A percentile compares a stretch with the other conserved stretches of the same genome.
Evolutionary conservation across 2,888 invertebrate genomes (phyloP).

Genomic region (Chelonus formosanus): DNA sequence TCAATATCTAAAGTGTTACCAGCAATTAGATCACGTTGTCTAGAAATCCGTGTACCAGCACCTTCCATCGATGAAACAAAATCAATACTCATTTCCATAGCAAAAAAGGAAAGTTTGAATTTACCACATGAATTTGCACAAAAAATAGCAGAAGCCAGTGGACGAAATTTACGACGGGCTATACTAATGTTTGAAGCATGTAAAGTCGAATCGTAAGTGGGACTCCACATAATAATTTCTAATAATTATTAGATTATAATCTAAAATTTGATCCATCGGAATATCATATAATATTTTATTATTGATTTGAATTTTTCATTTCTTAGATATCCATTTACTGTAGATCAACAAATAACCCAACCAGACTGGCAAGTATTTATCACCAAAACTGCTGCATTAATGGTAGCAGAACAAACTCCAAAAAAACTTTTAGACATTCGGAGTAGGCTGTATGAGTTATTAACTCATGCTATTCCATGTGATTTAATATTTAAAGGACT

Average conservation of each 20-base stretch:
- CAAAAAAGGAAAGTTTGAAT: constrained; percentile 82
- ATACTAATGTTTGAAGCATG: constrained; percentile 93
- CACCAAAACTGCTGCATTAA: constrained; percentile 84
- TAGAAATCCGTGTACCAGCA: constrained; percentile 90
- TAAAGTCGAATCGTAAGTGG: constrained; percentile 80
- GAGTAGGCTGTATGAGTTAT: constrained; percentile 88
- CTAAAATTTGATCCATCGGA: too few relatives aligned
- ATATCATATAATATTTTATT: background rate
- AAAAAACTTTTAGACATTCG: constrained; percentile 85
- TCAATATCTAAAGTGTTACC: constrained; percentile 95
- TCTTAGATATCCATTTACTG: constrained; percentile 78
- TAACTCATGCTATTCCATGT: constrained; percentile 92
- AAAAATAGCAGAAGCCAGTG: constrained; percentile 80
- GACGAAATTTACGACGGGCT: constrained; percentile 91
- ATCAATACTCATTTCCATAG: constrained; percentile 71
- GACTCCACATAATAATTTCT: constrained; percentile 6
- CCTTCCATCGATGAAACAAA: constrained; percentile 82
- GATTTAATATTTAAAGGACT: constrained; percentile 91
- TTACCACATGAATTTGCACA: constrained; percentile 80
- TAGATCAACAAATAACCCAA: constrained; percentile 81
- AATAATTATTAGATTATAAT: background rate
- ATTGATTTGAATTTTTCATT: constrained; percentile 25
- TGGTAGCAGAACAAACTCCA: constrained; percentile 87
- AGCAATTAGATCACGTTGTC: constrained; percentile 95
- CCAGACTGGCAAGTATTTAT: constrained; percentile 95